phyloP scores from a whole-genome alignment of 2,113 vertebrate genomes.

The Ochotona princeps region DNA sequence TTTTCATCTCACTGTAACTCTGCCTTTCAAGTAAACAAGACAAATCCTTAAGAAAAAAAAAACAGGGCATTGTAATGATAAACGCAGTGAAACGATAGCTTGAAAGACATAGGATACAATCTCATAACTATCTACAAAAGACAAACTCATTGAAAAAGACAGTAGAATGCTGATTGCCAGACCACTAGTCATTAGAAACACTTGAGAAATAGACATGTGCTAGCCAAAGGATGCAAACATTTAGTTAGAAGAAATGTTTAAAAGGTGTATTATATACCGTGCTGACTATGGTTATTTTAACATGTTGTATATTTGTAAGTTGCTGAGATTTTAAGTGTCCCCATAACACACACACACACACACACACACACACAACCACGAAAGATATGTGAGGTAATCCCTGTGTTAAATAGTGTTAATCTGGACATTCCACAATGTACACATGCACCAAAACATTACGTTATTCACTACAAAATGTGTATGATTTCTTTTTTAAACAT shows the following conservation, averaged over 20 bases:
- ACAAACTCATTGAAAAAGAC: background rate
- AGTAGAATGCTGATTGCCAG: background rate
- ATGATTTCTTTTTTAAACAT: no score
- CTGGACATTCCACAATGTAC: background rate
- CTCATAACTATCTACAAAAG: background rate
- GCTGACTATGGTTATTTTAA: background rate
- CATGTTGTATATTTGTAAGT: background rate
- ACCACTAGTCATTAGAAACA: background rate
- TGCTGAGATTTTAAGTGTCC: background rate
- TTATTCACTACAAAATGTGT: background rate
- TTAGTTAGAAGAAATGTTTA: background rate
- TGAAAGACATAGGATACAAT: background rate
- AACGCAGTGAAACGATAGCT: rapidly evolving
- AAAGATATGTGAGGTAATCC: background rate
- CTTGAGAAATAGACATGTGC: background rate
- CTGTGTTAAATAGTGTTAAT: background rate
- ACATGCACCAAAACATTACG: background rate
- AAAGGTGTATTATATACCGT: background rate
- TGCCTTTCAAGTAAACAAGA: no score
- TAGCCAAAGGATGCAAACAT: background rate
- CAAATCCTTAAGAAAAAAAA: no score
- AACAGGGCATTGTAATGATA: background rate
- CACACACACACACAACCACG: no score
- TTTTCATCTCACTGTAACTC: no score
- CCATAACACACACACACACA: background rate